phyloP scores from a whole-genome alignment of 1,140 invertebrate genomes.

The Papilio helenus region DNA sequence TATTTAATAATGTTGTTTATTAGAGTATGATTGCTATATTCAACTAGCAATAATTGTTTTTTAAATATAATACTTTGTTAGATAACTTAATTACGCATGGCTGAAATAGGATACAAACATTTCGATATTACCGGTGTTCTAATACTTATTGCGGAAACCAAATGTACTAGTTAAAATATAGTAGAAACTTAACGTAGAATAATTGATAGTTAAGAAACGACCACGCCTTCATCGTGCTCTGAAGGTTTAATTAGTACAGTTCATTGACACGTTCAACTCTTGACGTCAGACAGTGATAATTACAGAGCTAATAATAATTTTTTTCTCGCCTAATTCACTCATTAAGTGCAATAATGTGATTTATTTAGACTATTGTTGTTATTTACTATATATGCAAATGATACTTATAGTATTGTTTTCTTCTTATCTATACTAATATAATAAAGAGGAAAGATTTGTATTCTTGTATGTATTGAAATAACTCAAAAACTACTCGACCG shows the following conservation, averaged over 20 bases:
- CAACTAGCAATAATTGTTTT: neutral
- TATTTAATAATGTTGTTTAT: neutral
- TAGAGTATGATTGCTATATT: neutral
- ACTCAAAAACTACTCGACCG: no score
- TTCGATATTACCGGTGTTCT: neutral
- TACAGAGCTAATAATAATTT: conserved; percentile 52
- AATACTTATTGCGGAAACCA: neutral
- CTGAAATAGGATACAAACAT: neutral
- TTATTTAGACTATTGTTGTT: neutral
- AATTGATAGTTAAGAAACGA: neutral
- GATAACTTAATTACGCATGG: neutral
- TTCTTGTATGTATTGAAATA: no score
- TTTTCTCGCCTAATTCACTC: conserved; percentile 58
- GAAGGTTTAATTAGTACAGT: conserved; percentile 45
- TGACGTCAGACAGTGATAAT: conserved; percentile 63
- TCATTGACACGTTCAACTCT: conserved; percentile 55
- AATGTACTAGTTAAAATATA: neutral
- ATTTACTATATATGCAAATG: neutral
- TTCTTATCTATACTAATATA: no score
- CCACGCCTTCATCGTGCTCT: neutral
- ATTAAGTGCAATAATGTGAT: neutral
- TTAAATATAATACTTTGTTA: neutral
- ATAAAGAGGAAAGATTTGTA: no score
- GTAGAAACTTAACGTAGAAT: neutral
- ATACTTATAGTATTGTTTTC: no score